These are phyloP conservation scores for Sceloporus tristichus DNA, from an alignment of 2,113 vertebrate genomes.

Conservation along the genomic window DNA sequence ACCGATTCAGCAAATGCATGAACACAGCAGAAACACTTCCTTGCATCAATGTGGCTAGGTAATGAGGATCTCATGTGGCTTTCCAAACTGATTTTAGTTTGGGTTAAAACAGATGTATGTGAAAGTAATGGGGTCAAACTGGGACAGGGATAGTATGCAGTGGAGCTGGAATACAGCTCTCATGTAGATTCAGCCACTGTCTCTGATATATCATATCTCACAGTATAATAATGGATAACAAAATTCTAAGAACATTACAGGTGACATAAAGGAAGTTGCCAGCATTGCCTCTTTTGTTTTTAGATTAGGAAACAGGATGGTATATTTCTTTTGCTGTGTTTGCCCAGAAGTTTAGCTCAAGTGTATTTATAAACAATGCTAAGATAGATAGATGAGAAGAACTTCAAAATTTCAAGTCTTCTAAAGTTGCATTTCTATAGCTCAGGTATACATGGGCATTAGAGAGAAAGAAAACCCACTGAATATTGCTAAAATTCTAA, in stretches of 20 bases:
- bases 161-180: no score
- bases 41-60: no score
- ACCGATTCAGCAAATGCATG: no score
- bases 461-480: constrained; percentile 30
- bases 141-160: no score
- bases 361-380: not conserved
- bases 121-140: no score
- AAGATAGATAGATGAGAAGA: not conserved
- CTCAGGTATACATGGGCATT: not conserved
- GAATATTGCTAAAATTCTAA: constrained; percentile 3
- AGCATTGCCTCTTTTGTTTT: constrained; percentile 9
- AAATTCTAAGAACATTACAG: not conserved
- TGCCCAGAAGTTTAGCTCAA: not conserved
- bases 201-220: not conserved
- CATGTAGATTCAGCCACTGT: no score
- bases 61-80: no score
- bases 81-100: no score
- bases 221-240: constrained; percentile 1
- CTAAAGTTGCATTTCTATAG: not conserved
- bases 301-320: constrained; percentile 10
- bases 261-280: not conserved
- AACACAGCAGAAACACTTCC: no score
- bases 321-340: constrained; percentile 25
- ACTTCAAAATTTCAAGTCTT: not conserved
- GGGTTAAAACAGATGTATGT: no score